Evolutionary conservation across 2,888 invertebrate species (phyloP), one percentile per base, ranked within the genome.

Genomic region (Dynastes tityus): DNA sequence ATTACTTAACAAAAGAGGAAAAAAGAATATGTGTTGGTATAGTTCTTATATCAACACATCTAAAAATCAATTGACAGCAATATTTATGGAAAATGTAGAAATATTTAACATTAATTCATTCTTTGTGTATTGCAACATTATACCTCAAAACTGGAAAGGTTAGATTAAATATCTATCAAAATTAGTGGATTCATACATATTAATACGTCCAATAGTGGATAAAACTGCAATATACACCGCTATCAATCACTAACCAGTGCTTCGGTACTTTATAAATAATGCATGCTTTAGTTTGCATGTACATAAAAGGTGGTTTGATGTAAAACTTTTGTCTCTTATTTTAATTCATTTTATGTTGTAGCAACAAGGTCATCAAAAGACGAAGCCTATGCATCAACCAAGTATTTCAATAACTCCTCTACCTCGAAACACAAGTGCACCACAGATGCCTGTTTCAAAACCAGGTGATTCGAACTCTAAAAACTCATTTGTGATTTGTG

Each of bases 371-470:
- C 68, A 81, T n/a, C 79, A 79, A 64, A 82, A 82, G 67, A 27
- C 80, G 68, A 87, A 89, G 80, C 84, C 87, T 16, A 83, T 93
- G 80, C 93, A 94, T 84, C 96, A 96, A 87, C 96, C 96, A 27
- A 96, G 96, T 89, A 96, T 97, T 89, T 96, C 96, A 53, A 97
- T 97, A 87, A 96, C 97, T 79, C 96, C 97, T 70, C 90, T 96
- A 88, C 96, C 96, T 82, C 92, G 96, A 81, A 93, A 93, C 83
- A 90, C 90, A 78, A 85, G 90, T 88, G 88, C 91, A 80, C 89
- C 90, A 63, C 86, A 89, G 13, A 87, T 88, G 81, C 84, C 89
- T 29, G 85, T 88, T 13, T 88, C 88, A 53, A 87, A 89, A 58
- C 87, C 89, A 0, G 90, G 91, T 80, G 91, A 91, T 82, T 91